A percentile compares a stretch with the other conserved stretches of the same genome.
These are phyloP conservation scores for Brachynemurus nebulosus DNA, from an alignment of 2,888 invertebrate genomes.

Conservation along the genomic window DNA sequence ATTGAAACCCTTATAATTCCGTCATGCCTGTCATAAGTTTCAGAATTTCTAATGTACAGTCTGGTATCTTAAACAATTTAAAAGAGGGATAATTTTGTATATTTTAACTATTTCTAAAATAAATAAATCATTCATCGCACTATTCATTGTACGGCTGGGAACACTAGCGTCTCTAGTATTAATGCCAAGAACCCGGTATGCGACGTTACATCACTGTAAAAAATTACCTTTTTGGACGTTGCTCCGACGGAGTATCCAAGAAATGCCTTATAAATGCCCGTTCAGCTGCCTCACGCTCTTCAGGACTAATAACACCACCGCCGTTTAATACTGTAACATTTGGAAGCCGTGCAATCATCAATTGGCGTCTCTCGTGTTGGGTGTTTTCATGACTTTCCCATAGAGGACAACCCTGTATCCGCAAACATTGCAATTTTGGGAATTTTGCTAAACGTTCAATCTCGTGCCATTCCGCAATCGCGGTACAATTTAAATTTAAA, in stretches of 20 bases:
- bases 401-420: slow-evolving; percentile 66
- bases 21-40: too few species aligned
- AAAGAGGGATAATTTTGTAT: too few species aligned
- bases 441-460: slow-evolving; percentile 75
- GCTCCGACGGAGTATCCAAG: slow-evolving; percentile 75
- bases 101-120: too few species aligned
- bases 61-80: too few species aligned
- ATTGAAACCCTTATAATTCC: too few species aligned
- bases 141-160: too few species aligned
- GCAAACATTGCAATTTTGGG: slow-evolving; percentile 66
- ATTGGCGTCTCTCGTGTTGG: slow-evolving; percentile 75
- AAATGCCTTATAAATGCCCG: slow-evolving; percentile 85
- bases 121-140: too few species aligned
- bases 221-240: slow-evolving; percentile 62
- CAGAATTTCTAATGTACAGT: too few species aligned
- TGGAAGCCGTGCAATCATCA: slow-evolving; percentile 77
- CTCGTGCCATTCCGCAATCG: slow-evolving; percentile 75
- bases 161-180: too few species aligned
- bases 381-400: slow-evolving; percentile 71
- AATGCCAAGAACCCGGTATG: too few species aligned
- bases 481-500: slow-evolving; percentile 73
- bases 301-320: slow-evolving; percentile 66
- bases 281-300: slow-evolving; percentile 86
- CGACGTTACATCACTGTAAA: too few species aligned
- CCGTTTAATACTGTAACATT: slow-evolving; percentile 79